These are phyloP conservation scores for Calvadosia cruxmelitensis DNA, from an alignment of 30 jellyfish, hydroid and myxozoan genomes.

Conservation along the genomic window DNA sequence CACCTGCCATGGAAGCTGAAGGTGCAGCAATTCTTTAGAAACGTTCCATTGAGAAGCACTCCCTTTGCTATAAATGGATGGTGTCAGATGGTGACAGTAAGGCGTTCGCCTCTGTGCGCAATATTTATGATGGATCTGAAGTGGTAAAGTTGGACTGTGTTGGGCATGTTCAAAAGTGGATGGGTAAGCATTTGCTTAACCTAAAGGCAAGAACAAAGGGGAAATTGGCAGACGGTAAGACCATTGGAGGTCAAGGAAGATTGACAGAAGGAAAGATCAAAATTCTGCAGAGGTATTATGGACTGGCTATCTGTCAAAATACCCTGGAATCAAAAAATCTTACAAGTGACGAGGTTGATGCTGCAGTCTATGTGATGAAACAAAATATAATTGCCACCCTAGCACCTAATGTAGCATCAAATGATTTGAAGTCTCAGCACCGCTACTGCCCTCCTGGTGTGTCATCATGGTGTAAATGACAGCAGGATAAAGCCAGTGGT, in stretches of 20 bases:
- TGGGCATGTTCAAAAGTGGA: conserved; percentile 17
- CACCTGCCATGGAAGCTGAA: conserved; percentile 18
- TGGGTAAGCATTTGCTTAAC: conserved; percentile 14
- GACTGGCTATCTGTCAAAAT: conserved; percentile 17
- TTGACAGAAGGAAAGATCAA: conserved; percentile 3
- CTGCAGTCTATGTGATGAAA: conserved; percentile 9
- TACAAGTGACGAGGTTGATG: background rate
- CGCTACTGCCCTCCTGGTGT: too few relatives aligned
- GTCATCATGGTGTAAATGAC: too few relatives aligned
- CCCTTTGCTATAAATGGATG: too few relatives aligned
- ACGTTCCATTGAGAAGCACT: conserved; percentile 1
- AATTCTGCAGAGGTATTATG: conserved; percentile 7
- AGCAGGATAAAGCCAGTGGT: too few relatives aligned
- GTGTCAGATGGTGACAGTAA: conserved; percentile 32
- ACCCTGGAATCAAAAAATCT: too few relatives aligned
- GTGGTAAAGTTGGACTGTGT: conserved; percentile 8
- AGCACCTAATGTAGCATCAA: conserved; percentile 5
- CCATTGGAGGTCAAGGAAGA: conserved; percentile 22
- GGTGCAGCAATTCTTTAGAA: conserved; percentile 15
- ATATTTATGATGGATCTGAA: conserved; percentile 8
- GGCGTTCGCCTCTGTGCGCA: conserved; percentile 3
- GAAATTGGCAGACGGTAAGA: conserved; percentile 8
- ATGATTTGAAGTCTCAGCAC: conserved; percentile 8
- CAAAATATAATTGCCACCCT: conserved; percentile 9
- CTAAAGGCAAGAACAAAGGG: conserved; percentile 6